Evolutionary conservation across 1,140 invertebrate species (phyloP).

Genomic region (Musca vetustissima): DNA sequence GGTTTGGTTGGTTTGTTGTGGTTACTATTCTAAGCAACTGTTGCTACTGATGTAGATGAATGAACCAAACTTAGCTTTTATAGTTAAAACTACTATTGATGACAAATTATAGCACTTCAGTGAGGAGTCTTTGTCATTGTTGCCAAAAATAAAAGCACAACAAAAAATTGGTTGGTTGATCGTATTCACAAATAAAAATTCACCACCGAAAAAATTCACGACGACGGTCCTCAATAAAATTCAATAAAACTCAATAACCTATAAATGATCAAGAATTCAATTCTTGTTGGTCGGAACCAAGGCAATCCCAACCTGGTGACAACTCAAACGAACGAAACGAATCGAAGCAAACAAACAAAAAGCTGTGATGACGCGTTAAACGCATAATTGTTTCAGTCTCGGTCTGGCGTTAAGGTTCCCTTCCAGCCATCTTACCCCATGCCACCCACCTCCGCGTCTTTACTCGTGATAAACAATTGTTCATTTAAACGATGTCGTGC

Average conservation of each 20-base stretch:
- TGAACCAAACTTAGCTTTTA: slow-evolving; percentile 4
- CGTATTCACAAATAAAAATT: too few relatives aligned
- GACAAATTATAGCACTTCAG: neutral
- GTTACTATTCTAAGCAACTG: too few relatives aligned
- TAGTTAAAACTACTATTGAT: slow-evolving; percentile 1
- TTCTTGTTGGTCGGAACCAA: slow-evolving; percentile 11
- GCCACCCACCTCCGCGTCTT: neutral
- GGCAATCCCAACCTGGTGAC: neutral
- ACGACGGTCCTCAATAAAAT: too few relatives aligned
- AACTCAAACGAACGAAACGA: too few relatives aligned
- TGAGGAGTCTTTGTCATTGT: neutral
- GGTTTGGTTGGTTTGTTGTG: too few relatives aligned
- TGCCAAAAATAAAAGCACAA: slow-evolving; percentile 1
- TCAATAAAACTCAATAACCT: slow-evolving; percentile 4
- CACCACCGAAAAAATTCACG: too few relatives aligned
- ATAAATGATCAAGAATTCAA: slow-evolving; percentile 21
- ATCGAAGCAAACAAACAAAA: neutral
- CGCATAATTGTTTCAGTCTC: slow-evolving; percentile 1
- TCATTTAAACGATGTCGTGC: neutral
- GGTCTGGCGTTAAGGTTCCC: neutral
- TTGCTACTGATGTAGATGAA: slow-evolving; percentile 7
- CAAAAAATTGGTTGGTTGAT: too few relatives aligned
- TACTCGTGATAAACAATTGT: neutral
- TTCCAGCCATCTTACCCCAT: too few relatives aligned
- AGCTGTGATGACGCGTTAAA: neutral